Conservation (phyloP, 1,140 invertebrate species). For the Ectropis grisescens region DNA sequence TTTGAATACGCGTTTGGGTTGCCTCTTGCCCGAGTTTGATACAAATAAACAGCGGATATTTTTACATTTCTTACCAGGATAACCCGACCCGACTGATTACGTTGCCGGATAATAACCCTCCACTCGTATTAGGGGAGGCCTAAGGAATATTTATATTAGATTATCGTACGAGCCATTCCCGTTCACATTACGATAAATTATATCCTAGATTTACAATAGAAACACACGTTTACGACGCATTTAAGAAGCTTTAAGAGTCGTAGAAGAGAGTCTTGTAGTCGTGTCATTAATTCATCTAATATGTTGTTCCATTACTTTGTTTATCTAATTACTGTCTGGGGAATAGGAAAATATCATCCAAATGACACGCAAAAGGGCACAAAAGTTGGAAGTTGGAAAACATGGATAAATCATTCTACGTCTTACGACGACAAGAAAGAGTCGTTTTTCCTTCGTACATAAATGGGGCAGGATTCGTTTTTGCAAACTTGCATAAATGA, state of each 20-base stretch:
- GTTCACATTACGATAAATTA: conserved; percentile 1
- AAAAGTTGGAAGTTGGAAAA: conserved; percentile 22
- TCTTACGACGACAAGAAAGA: conserved; percentile 35
- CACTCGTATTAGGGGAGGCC: conserved; percentile 27
- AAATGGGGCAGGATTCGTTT: conserved; percentile 48
- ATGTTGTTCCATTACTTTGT: conserved; percentile 27
- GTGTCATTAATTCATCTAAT: too few species aligned
- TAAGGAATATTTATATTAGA: conserved; percentile 33
- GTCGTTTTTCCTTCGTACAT: conserved; percentile 30
- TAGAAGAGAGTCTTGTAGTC: too few species aligned
- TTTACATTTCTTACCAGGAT: conserved; percentile 57
- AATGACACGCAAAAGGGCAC: conserved; percentile 45
- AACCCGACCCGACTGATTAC: conserved; percentile 64
- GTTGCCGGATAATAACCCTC: conserved; percentile 49
- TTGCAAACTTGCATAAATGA: conserved; percentile 63
- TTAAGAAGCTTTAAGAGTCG: too few species aligned
- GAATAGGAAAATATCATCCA: conserved; percentile 41
- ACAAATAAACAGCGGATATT: conserved; percentile 67
- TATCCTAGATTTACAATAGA: too few species aligned
- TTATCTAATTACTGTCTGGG: conserved; percentile 41
- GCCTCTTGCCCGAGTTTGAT: conserved; percentile 56
- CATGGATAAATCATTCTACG: conserved; percentile 31
- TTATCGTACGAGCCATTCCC: conserved; percentile 15
- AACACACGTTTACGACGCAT: too few species aligned
- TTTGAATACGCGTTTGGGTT: conserved; percentile 63